Evolutionary conservation across 2,797 vertebrate genomes (phyloP), one percentile per base, ranked within the genome.

Genomic region (Artibeus lituratus): DNA sequence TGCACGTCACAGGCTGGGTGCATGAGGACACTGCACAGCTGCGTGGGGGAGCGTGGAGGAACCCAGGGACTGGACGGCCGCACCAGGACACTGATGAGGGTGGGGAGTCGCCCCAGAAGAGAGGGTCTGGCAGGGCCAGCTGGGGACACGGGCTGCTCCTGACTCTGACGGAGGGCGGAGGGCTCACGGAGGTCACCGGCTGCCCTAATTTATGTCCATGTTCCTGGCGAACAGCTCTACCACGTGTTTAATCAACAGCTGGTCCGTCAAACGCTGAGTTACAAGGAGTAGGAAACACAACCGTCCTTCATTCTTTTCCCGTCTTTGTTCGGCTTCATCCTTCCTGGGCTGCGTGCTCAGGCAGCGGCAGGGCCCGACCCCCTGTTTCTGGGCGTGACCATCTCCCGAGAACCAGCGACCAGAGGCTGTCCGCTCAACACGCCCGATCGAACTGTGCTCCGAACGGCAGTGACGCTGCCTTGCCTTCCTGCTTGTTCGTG

Each of bases 171-270:
- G 32, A 7, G 24, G 14, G 22, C 10, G 5, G 2, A 0, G 16
- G 21, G 35, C 35, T 26, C 2, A 67, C 0, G 0, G 24, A 15
- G 5, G 44, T 7, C 51, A 19, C 14, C 0, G 3, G 2, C 1
- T 2, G 8, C 35, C 57, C 22, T 12, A 14, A 39, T 10, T n/a
- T 7, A 11, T 7, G 53, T 51, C 9, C 6, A 3, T 0, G 16
- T 4, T 69, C 35, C 51, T 1, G 19, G 18, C 0, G 2, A 80
- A 55, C 19, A n/a, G 81, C 7, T 29, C 47, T 12, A 19, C 15
- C 35, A 22, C 1, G 2, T 9, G 77, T 11, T 7, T 24, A 12
- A 37, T 53, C n/a, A 57, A 10, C 49, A 10, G 18, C 12, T 14
- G 37, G 12, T 37, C 9, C 37, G 8, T 57, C n/a, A n/a, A 10